These are phyloP conservation scores for Nothocercus julius DNA, from an alignment of 2,113 vertebrate genomes.

Conservation along the genomic window DNA sequence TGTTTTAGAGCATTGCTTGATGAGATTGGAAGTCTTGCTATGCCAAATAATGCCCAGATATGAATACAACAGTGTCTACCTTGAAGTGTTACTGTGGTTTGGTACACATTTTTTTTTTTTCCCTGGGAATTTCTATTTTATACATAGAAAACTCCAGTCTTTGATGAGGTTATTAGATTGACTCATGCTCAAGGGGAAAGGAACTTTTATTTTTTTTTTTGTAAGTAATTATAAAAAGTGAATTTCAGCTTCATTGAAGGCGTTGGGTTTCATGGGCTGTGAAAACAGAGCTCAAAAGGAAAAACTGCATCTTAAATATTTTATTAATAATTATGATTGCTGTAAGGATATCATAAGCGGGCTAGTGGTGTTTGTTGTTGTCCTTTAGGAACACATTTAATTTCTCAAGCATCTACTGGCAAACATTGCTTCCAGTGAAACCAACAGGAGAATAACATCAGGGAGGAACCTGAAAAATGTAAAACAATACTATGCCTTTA, in stretches of 20 bases:
- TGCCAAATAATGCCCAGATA: not conserved
- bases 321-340: slow-evolving; percentile 8
- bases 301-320: slow-evolving; percentile 3
- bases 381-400: not conserved
- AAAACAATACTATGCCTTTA: not conserved
- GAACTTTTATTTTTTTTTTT: not conserved
- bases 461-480: slow-evolving; percentile 20
- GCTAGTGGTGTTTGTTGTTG: not conserved
- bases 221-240: not conserved
- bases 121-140: not conserved
- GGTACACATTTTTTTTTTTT: not conserved
- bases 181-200: not conserved
- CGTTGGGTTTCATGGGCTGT: not conserved
- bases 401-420: not conserved
- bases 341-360: not conserved
- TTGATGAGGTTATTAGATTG: slow-evolving; percentile 5
- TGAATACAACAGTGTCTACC: not conserved
- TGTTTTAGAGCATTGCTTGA: not conserved
- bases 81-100: not conserved
- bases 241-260: not conserved
- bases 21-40: not conserved
- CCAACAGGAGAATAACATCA: not conserved
- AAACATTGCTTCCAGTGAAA: not conserved
- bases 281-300: not conserved
- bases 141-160: not conserved